A percentile compares a stretch with the other conserved stretches of the same genome.
phyloP scores from a whole-genome alignment of 2,113 vertebrate species.

The Megaleporinus macrocephalus region DNA sequence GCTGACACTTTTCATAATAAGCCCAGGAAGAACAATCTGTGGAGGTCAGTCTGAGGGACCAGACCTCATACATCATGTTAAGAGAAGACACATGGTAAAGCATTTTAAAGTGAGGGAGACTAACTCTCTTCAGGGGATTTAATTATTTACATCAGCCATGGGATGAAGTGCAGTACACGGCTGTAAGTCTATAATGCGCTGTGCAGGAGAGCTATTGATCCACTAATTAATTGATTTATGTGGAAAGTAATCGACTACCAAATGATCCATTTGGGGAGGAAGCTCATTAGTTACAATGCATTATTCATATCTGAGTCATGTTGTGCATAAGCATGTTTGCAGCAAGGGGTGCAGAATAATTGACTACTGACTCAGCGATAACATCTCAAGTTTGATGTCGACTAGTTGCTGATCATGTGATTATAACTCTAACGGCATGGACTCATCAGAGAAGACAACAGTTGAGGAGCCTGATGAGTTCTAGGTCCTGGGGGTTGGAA shows the following conservation, averaged over 20 bases:
- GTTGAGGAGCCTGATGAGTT: too few species aligned
- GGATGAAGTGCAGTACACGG: conserved; percentile 63
- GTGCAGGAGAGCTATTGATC: conserved; percentile 77
- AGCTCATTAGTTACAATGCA: conserved; percentile 79
- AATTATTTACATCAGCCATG: conserved; percentile 73
- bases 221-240: conserved; percentile 82
- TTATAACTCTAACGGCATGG: too few species aligned
- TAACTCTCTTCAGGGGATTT: conserved; percentile 57
- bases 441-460: too few species aligned
- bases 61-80: conserved; percentile 43
- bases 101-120: not conserved
- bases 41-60: conserved; percentile 25
- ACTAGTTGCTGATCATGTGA: too few species aligned
- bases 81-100: conserved; percentile 21
- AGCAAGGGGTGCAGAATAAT: too few species aligned
- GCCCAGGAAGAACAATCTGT: conserved; percentile 28
- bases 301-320: conserved; percentile 73
- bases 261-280: conserved; percentile 73
- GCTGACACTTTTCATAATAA: conserved; percentile 24
- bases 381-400: too few species aligned
- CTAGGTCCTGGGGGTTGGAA: too few species aligned
- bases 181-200: conserved; percentile 76
- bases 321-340: conserved; percentile 2
- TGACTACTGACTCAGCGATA: too few species aligned
- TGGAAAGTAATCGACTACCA: conserved; percentile 74